These are phyloP conservation scores for Tyto alba DNA, from an alignment of 2,113 vertebrate genomes.

Conservation along the genomic window DNA sequence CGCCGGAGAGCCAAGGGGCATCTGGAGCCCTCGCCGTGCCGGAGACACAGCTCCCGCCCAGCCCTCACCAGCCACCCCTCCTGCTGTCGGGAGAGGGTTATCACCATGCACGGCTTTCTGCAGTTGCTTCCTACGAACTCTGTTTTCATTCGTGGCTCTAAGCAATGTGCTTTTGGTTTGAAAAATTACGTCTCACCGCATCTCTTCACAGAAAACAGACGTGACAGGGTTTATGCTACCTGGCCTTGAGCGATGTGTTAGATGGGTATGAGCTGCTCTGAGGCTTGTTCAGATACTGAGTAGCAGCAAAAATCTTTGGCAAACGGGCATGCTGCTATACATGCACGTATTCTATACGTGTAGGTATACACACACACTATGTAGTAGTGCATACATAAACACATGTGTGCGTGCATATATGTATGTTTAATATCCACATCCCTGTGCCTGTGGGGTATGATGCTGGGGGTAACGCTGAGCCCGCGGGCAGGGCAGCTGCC, in stretches of 20 bases:
- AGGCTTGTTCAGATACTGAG: not conserved
- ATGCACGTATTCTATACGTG: accelerated
- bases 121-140: not conserved
- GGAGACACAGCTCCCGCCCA: not conserved
- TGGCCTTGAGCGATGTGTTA: not conserved
- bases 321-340: not conserved
- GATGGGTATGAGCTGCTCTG: not conserved
- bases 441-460: accelerated
- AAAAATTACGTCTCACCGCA: not conserved
- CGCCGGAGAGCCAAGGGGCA: not conserved
- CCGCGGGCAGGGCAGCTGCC: not conserved
- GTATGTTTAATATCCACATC: not conserved
- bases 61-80: not conserved
- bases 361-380: accelerated
- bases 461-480: not conserved
- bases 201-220: no score
- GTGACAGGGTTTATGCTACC: not conserved
- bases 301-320: not conserved
- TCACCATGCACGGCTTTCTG: no score
- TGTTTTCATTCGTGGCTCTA: not conserved
- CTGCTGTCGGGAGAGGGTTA: not conserved
- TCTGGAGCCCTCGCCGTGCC: not conserved
- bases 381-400: accelerated
- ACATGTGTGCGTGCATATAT: accelerated
- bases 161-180: no score